phyloP scores from a whole-genome alignment of 2,888 invertebrate genomes.

The Hypselothyrea guttata region DNA sequence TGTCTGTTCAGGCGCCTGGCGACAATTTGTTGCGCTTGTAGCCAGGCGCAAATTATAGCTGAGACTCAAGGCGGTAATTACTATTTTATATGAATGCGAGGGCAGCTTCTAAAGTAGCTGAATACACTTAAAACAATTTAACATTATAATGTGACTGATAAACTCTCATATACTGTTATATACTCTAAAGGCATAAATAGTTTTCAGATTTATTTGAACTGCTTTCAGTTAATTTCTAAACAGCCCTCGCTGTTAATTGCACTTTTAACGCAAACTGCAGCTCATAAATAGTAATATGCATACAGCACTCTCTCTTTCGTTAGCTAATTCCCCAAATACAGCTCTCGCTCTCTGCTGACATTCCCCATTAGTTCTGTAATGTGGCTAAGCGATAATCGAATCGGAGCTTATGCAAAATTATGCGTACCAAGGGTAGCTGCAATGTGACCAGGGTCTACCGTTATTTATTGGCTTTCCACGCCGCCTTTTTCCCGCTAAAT shows the following conservation, averaged over 20 bases:
- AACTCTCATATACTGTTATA: too few species aligned
- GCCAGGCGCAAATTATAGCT: constrained; percentile 47
- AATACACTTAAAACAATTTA: neutral
- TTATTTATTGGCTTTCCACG: constrained; percentile 51
- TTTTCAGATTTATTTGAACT: neutral
- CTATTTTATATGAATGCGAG: constrained; percentile 45
- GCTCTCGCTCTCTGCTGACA: neutral
- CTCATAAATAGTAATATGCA: constrained; percentile 26
- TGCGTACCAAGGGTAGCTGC: constrained; percentile 16
- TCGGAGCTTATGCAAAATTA: constrained; percentile 45
- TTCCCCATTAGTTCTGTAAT: constrained; percentile 20
- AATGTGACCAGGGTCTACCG: constrained; percentile 20
- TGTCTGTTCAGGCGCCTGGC: constrained; percentile 8
- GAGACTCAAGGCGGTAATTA: constrained; percentile 59
- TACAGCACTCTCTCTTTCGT: neutral
- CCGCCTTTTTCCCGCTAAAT: constrained; percentile 38
- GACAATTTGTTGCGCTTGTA: constrained; percentile 46
- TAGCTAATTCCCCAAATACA: neutral
- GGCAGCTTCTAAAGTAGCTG: neutral
- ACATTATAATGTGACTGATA: too few species aligned
- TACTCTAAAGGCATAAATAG: neutral
- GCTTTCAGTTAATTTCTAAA: neutral
- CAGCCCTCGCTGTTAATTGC: neutral
- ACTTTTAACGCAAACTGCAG: constrained; percentile 14
- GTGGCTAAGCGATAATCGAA: constrained; percentile 51